Evolutionary conservation across 2,797 vertebrate species (phyloP), one percentile per base, ranked within the genome.

Genomic region (Pteropus rufus): DNA sequence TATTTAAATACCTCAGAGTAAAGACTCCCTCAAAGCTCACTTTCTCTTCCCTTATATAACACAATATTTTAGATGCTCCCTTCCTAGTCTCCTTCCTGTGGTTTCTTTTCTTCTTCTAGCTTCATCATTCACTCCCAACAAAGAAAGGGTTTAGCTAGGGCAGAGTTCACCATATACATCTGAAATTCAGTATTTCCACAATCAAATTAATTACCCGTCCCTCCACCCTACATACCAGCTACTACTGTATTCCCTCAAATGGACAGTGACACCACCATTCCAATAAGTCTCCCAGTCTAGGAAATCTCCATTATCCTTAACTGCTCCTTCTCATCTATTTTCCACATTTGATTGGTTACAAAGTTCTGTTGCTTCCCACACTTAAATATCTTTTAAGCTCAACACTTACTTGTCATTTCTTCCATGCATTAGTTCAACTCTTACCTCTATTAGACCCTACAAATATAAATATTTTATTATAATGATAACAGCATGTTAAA

Each of bases 401-500:
- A 94, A n/a, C 65, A 19, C n/a, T 21, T 76, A 64, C 16, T 70
- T 94, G 80, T 60, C 39, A 88, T 56, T 93, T 91, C 76, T 70
- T 88, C 77, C 10, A 80, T 84, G 11, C 52, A 26, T 46, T 91
- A 73, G 10, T 90, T 81, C 18, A 62, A 83, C 1, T 3, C 23
- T 92, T 81, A 83, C n/a, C 26, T 65, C 34, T 86, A 26, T 72
- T 15, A 94, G 58, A 77, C 8, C 9, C 26, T 67, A 69, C 26
- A 92, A 62, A 80, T 88, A 52, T 16, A 86, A 81, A 29, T 39
- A 73, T 65, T 77, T 79, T 31, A 49, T 23, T 79, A 41, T 83
- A 83, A 94, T 83, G 44, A 79, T 46, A 90, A 69, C 54, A 84
- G n/a, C 62, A 49, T 49, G 70, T 92, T 94, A 77, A 92, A 34